Evolutionary conservation across 2,888 invertebrate genomes (phyloP).

Genomic region (Cepaea hortensis): DNA sequence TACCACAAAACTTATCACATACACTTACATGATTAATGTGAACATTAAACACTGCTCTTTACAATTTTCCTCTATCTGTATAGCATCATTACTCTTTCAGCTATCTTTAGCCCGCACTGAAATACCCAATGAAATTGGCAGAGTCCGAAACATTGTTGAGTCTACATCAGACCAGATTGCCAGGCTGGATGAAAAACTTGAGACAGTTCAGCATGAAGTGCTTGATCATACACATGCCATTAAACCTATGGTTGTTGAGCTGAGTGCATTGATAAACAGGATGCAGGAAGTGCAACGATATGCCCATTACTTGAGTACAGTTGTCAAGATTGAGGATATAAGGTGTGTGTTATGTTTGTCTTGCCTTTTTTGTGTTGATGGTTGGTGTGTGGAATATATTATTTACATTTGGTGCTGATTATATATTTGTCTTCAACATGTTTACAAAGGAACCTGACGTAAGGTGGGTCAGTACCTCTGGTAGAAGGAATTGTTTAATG

Average conservation of each 20-base stretch:
- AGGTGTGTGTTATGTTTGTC: slow-evolving; percentile 60
- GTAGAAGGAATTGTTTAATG: too few relatives aligned
- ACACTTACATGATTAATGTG: too few relatives aligned
- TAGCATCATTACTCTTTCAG: slow-evolving; percentile 55
- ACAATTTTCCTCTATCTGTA: neutral
- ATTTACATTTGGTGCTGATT: neutral
- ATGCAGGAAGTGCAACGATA: slow-evolving; percentile 68
- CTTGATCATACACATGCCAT: slow-evolving; percentile 61
- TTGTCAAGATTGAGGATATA: slow-evolving; percentile 68
- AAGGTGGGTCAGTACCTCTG: too few relatives aligned
- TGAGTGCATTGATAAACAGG: slow-evolving; percentile 60
- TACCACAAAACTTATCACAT: too few relatives aligned
- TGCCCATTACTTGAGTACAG: slow-evolving; percentile 65
- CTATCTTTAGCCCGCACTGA: slow-evolving; percentile 69
- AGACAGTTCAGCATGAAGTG: slow-evolving; percentile 63
- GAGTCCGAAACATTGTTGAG: slow-evolving; percentile 67
- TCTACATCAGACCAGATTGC: slow-evolving; percentile 57
- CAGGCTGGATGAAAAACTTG: slow-evolving; percentile 59
- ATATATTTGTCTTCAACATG: too few relatives aligned
- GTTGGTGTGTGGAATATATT: neutral
- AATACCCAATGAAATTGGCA: slow-evolving; percentile 69
- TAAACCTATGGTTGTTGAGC: slow-evolving; percentile 61
- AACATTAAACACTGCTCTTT: neutral
- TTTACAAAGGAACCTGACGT: too few relatives aligned
- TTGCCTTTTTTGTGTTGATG: neutral